These are phyloP conservation scores for Choloepus didactylus DNA, from an alignment of 2,797 vertebrate genomes.

Conservation along the genomic window DNA sequence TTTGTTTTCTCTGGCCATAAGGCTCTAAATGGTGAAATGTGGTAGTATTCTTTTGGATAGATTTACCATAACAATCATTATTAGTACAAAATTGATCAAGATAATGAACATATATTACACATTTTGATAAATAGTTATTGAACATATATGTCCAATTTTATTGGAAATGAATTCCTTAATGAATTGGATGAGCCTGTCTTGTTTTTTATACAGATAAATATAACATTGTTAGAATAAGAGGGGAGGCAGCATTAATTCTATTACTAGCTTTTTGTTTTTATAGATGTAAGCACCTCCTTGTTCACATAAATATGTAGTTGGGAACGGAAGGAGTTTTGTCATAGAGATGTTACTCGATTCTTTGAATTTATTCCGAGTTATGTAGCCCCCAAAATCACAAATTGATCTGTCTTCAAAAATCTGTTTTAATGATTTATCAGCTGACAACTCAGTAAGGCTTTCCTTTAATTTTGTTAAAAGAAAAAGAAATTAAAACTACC, in stretches of 20 bases:
- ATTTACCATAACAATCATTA: background rate
- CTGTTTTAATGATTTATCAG: background rate
- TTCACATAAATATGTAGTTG: background rate
- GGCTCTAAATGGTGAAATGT: background rate
- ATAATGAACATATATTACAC: background rate
- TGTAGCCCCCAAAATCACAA: background rate
- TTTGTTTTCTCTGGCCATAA: background rate
- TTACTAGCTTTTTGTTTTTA: background rate
- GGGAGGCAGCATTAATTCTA: background rate
- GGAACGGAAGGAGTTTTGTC: slow-evolving; percentile 14
- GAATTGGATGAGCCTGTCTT: background rate
- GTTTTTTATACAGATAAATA: background rate
- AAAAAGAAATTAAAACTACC: background rate
- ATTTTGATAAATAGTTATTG: slow-evolving; percentile 22
- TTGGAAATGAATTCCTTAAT: slow-evolving; percentile 6
- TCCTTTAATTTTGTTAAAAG: background rate
- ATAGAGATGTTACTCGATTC: background rate
- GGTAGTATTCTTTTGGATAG: background rate
- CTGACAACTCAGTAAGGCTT: background rate
- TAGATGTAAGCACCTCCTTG: background rate
- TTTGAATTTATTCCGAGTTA: background rate
- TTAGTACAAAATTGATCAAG: background rate
- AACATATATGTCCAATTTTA: slow-evolving; percentile 21
- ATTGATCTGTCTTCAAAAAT: background rate
- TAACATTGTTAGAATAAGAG: background rate